Percentiles rank a stretch among this genome's conserved stretches.
These are phyloP conservation scores for Drosophila ananassae DNA, from an alignment of 1,140 invertebrate species.

Conservation along the genomic window DNA sequence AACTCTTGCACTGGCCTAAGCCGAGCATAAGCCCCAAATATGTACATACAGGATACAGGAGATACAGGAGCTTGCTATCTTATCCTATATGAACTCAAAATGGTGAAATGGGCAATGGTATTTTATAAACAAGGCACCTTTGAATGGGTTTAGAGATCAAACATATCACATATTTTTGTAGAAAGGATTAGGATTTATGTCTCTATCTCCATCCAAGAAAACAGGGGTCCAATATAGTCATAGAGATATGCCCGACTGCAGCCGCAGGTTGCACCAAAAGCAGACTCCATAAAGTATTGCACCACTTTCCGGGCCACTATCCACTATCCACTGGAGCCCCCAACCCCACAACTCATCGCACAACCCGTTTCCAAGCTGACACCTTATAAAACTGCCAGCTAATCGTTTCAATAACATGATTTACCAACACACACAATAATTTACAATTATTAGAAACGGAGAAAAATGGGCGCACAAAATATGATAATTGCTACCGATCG, in stretches of 20 bases:
- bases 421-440: slow-evolving; percentile 75
- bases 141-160: not conserved
- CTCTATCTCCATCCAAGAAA: too few species aligned
- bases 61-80: not conserved
- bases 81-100: not conserved
- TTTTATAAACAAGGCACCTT: slow-evolving; percentile 16
- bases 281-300: slow-evolving; percentile 8
- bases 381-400: slow-evolving; percentile 75
- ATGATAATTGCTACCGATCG: slow-evolving; percentile 76
- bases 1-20: slow-evolving; percentile 69
- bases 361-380: slow-evolving; percentile 24
- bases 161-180: not conserved
- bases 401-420: slow-evolving; percentile 79
- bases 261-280: not conserved
- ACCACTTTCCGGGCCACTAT: slow-evolving; percentile 3
- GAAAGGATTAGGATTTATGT: too few species aligned
- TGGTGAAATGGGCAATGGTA: slow-evolving; percentile 32
- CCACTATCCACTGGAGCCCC: not conserved
- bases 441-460: slow-evolving; percentile 75
- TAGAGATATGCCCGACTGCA: not conserved
- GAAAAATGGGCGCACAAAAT: slow-evolving; percentile 56
- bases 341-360: too few species aligned
- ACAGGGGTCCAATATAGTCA: too few species aligned
- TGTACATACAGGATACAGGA: slow-evolving; percentile 27
- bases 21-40: slow-evolving; percentile 70